A percentile compares a stretch with the other conserved stretches of the same genome.
Evolutionary conservation across 2,797 vertebrate genomes (phyloP).

Genomic region (Lates japonicus): DNA sequence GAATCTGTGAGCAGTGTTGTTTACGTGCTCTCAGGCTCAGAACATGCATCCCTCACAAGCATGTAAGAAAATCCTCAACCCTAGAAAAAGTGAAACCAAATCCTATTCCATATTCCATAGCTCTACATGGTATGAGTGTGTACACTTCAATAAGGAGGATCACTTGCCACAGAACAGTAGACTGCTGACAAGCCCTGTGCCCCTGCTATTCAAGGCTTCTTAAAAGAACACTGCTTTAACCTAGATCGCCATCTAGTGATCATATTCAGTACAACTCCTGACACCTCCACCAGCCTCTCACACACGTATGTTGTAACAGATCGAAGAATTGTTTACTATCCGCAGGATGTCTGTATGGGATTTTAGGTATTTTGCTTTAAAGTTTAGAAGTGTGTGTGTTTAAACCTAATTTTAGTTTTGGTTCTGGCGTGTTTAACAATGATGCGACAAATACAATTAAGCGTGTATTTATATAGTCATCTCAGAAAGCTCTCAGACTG

Average conservation of each 20-base stretch:
- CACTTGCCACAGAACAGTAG: conserved; percentile 53
- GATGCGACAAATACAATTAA: not conserved
- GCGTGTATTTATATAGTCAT: conserved; percentile 2
- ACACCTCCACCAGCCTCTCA: not conserved
- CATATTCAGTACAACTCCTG: not conserved
- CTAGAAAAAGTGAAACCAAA: conserved; percentile 34
- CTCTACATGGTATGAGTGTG: conserved; percentile 46
- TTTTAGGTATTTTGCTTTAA: conserved; percentile 11
- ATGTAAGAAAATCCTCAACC: conserved; percentile 42
- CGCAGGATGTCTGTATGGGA: conserved; percentile 17
- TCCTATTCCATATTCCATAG: conserved; percentile 41
- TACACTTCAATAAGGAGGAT: conserved; percentile 54
- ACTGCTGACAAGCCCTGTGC: conserved; percentile 31
- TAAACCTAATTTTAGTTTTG: conserved; percentile 2
- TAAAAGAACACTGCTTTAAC: conserved; percentile 76
- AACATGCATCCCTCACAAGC: conserved; percentile 6
- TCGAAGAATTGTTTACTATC: not conserved
- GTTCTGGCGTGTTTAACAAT: not conserved
- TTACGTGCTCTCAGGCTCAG: conserved; percentile 18
- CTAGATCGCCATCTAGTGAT: conserved; percentile 89
- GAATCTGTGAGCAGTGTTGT: conserved; percentile 1
- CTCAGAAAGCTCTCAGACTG: not conserved
- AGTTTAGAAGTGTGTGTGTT: conserved; percentile 4
- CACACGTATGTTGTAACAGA: not conserved
- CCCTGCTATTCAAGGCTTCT: not conserved